Base-by-base conservation (phyloP, 2,113 vertebrate genomes). In the Ictalurus furcatus region DNA sequence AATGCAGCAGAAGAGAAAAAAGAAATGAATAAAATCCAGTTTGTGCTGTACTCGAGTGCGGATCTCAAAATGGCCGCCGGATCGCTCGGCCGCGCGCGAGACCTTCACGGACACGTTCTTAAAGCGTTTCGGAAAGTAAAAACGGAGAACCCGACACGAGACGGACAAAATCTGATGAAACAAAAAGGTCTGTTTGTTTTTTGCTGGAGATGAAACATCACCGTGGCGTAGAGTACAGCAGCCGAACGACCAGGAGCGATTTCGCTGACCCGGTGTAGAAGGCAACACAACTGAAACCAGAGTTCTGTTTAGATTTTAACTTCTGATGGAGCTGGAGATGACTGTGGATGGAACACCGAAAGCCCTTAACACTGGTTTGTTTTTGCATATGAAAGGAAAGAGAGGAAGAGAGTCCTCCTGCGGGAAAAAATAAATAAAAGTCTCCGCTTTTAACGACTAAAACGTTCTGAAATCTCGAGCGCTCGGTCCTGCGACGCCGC, bases 331-430 rank as follows among this genome's bases (percentile, higher is more conserved):
- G 94, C 92, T 94, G 92, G 84, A 89, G 94, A 93, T 94, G 95
- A 95, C 97, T 98, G 97, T 98, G 97, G 97, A 98, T 98, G 97
- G 97, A 98, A 96, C 93, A 94, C 93, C 93, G 93, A 95, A 95
- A 96, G 95, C 95, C 95, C 95, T 95, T 95, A 93, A 95, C 92
- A 87, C 81, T 81, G 30, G 25, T 9, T 37, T 3, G 2, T 52
- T 93, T 95, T 96, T 95, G 95, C 95, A 96, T 96, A 96, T 90
- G 88, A 89, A 92, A 95, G 95, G 87, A 92, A 95, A 94, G 93
- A 83, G 93, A 93, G 63, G 63, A 90, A 93, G 90, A 92, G 89
- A 90, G 89, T 93, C 88, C 85, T 91, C 48, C 12, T 2, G 40
- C 40, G 5, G 40, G 40, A 40, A 40, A 44, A 6, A 44, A 4